Base-by-base conservation (phyloP, 2,888 invertebrate species). In the Drosophila demipolita region DNA sequence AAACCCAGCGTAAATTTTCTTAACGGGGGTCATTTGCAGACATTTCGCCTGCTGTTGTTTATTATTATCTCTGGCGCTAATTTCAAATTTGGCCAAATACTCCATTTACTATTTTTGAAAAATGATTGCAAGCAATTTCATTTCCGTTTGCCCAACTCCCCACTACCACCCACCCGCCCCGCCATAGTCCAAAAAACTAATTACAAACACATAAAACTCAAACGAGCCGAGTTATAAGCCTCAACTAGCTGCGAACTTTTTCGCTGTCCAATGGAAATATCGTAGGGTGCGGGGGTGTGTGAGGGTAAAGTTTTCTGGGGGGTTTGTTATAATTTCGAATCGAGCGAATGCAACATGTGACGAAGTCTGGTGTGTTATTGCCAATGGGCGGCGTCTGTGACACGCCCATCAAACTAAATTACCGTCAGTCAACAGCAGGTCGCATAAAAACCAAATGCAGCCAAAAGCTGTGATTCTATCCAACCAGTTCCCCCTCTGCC, bases 101-200 rank as follows among this genome's bases (percentile, higher is more conserved):
- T 87, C 82, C 89, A 89, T 89, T 90, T 82, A 86, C 84, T 86
- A 90, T 90, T 91, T 88, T 88, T 90, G 87, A 88, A 89, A 91
- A 91, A 91, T 89, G 85, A 90, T 90, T 90, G 90, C 89, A 70
- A 87, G 89, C 89, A 83, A 90, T 90, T 90, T 90, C 86, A 90
- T 91, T 90, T 91, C 91, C 90, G 80, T 61, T 80, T 67, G 60
- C 52, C 48, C 26, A 33, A 40, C 59, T 17, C 12, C n/a, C n/a
- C n/a, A n/a, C 26, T 48, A 26, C 26, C 20, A 3, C 11, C 5
- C 11, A 9, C 20, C 8, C 42, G 5, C 57, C 59, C 58, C 61
- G 66, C 59, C 73, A 68, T 15, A 15, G 79, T 62, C 75, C 61
- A 75, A 84, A 84, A 90, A 90, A 91, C 87, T 91, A 90, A 90